Conservation (phyloP, 2,888 invertebrate species). For the Synanthedon vespiformis region DNA sequence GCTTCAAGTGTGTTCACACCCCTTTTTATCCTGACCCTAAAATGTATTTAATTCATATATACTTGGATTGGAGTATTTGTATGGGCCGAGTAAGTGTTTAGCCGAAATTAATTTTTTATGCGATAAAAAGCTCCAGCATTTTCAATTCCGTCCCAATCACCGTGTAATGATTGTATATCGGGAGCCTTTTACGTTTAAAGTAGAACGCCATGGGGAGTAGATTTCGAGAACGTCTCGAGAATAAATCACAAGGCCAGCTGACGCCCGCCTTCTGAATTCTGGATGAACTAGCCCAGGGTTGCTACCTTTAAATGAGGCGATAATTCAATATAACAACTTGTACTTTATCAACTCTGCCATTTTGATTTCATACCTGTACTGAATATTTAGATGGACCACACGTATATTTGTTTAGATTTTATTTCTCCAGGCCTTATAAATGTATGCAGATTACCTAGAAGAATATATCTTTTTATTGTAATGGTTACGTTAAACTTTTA, state of each 20-base stretch:
- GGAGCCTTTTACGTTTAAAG: constrained; percentile 7
- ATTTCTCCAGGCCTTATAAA: too few species aligned
- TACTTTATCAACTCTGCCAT: constrained; percentile 11
- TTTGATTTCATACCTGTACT: neutral
- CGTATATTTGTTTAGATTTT: too few species aligned
- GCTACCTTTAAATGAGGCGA: constrained; percentile 17
- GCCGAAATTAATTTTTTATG: neutral
- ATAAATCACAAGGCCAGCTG: constrained; percentile 54
- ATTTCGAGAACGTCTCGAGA: constrained; percentile 33
- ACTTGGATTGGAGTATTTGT: too few species aligned
- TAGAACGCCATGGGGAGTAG: constrained; percentile 17
- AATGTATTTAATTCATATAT: too few species aligned
- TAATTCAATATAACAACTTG: constrained; percentile 12
- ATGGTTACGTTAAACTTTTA: neutral
- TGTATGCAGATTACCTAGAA: too few species aligned
- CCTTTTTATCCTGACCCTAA: too few species aligned
- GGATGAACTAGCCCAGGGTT: constrained; percentile 32
- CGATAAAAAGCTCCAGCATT: constrained; percentile 2
- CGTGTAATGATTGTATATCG: constrained; percentile 16
- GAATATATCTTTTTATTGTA: too few species aligned
- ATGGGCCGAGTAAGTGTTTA: neutral
- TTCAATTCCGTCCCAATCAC: constrained; percentile 11
- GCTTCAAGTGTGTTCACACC: too few species aligned
- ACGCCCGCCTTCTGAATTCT: constrained; percentile 49
- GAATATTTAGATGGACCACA: neutral